A percentile compares a stretch with the other conserved stretches of the same genome.
Conservation (phyloP, 1,140 invertebrate species). For the Drosophila erecta region DNA sequence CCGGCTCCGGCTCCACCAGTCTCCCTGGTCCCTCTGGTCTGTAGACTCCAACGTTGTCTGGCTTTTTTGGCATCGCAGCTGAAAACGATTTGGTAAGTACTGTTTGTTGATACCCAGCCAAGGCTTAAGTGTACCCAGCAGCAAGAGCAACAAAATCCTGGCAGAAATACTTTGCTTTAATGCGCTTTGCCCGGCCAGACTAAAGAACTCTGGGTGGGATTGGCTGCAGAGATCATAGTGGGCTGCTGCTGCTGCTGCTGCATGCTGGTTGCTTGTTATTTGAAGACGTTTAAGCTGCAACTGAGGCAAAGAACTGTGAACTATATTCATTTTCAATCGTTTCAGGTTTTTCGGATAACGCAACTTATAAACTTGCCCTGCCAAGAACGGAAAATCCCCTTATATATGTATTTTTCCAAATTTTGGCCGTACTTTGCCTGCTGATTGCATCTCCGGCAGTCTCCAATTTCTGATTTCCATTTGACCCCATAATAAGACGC, state of each 20-base stretch:
- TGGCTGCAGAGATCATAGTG: slow-evolving; percentile 4
- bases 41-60: slow-evolving; percentile 32
- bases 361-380: slow-evolving; percentile 24
- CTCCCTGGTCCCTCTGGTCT: no score
- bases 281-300: slow-evolving; percentile 55
- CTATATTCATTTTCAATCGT: slow-evolving; percentile 49
- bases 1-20: background rate
- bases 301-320: slow-evolving; percentile 30
- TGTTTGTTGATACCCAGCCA: slow-evolving; percentile 74
- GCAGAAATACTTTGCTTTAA: slow-evolving; percentile 70
- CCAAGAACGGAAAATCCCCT: slow-evolving; percentile 13
- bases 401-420: slow-evolving; percentile 5
- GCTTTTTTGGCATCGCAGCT: slow-evolving; percentile 63
- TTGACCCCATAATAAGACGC: slow-evolving; percentile 3
- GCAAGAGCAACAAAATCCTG: slow-evolving; percentile 61
- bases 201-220: background rate
- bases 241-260: slow-evolving; percentile 5
- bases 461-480: background rate
- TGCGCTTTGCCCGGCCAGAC: slow-evolving; percentile 57
- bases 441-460: slow-evolving; percentile 35
- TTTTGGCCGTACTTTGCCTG: slow-evolving; percentile 10
- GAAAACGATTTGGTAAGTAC: slow-evolving; percentile 68
- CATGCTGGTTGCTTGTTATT: slow-evolving; percentile 45
- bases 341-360: slow-evolving; percentile 4
- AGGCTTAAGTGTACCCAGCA: slow-evolving; percentile 72